Evolutionary conservation across 2,888 invertebrate genomes (phyloP).

Genomic region (Xestia rhomboidea): DNA sequence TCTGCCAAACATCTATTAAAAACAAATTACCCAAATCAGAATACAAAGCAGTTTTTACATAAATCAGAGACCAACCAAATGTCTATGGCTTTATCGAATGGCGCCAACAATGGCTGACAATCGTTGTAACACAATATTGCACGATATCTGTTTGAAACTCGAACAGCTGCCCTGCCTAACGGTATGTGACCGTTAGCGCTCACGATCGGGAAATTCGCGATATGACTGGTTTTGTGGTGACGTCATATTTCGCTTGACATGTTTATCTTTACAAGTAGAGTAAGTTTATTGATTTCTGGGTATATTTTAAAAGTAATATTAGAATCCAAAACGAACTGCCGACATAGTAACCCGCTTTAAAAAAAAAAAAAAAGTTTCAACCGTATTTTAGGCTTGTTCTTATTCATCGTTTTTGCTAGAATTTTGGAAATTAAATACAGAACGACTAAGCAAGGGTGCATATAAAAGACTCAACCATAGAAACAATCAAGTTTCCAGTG

Average conservation of each 20-base stretch:
- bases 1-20: slow-evolving; percentile 23
- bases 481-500: neutral
- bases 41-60: slow-evolving; percentile 38
- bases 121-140: slow-evolving; percentile 61
- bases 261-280: neutral
- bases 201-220: slow-evolving; percentile 56
- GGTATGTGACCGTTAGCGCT: slow-evolving; percentile 59
- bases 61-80: slow-evolving; percentile 14
- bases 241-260: slow-evolving; percentile 12
- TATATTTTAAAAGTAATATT: neutral
- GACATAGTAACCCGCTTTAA: no score
- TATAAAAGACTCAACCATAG: neutral
- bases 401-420: neutral
- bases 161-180: slow-evolving; percentile 65
- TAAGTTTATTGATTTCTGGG: neutral
- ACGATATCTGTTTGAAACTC: slow-evolving; percentile 48
- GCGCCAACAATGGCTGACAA: slow-evolving; percentile 50
- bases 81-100: slow-evolving; percentile 42
- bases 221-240: slow-evolving; percentile 40
- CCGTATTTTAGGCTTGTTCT: neutral
- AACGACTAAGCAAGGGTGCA: neutral
- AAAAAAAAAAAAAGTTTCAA: neutral
- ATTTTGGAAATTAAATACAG: neutral
- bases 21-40: slow-evolving; percentile 20
- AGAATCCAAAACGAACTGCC: neutral